Evolutionary conservation across 1,140 invertebrate species (phyloP).

Genomic region (Caenorhabditis brenneri): DNA sequence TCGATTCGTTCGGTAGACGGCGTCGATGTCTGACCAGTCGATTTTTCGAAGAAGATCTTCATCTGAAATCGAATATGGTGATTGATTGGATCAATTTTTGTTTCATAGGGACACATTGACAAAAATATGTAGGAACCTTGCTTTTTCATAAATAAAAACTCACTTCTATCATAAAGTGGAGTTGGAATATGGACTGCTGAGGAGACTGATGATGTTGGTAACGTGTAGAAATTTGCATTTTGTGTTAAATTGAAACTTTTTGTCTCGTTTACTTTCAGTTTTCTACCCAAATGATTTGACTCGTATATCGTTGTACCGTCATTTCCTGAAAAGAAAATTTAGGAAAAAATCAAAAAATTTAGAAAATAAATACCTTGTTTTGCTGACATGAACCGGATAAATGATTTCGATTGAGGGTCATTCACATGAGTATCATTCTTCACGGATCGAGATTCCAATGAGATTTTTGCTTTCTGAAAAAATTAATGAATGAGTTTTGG

Average conservation of each 20-base stretch:
- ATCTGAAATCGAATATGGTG: conserved; percentile 54
- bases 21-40: conserved; percentile 70
- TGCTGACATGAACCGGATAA: conserved; percentile 68
- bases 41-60: conserved; percentile 65
- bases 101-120: no score
- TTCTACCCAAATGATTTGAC: conserved; percentile 15
- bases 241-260: conserved; percentile 54
- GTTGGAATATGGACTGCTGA: conserved; percentile 71
- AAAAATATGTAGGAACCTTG: background rate
- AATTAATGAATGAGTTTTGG: no score
- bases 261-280: conserved; percentile 51
- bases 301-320: conserved; percentile 46
- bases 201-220: conserved; percentile 63
- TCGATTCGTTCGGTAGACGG: conserved; percentile 67
- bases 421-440: conserved; percentile 62
- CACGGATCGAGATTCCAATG: conserved; percentile 60
- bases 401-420: conserved; percentile 61
- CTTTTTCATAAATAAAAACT: conserved; percentile 50
- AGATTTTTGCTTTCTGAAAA: conserved; percentile 67
- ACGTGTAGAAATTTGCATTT: conserved; percentile 69
- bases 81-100: background rate
- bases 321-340: conserved; percentile 48
- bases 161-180: conserved; percentile 69
- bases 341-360: background rate
- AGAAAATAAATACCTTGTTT: conserved; percentile 52